Evolutionary conservation across 1,140 invertebrate species (phyloP), one percentile per base, ranked within the genome.

Genomic region (Armadillidium nasatum): DNA sequence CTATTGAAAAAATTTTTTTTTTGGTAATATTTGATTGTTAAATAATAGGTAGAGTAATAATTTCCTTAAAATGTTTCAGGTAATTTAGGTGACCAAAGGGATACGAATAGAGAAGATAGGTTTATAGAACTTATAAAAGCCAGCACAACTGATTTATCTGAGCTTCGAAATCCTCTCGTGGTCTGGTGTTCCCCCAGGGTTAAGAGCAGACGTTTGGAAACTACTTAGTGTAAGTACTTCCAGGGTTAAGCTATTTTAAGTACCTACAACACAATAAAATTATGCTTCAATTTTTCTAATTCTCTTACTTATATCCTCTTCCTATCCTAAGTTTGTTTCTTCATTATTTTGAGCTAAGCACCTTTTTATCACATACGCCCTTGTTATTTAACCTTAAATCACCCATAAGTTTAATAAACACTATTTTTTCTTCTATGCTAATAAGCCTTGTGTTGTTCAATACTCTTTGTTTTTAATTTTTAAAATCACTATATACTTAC

Each of bases 161-260:
- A 97, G 82, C 85, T 98, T 22, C 91, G 94, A 82, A 92, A 94
- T 81, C n/a, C 85, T 97, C 0, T 96, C 94, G 82, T 99, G 96
- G 95, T 96, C 94, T 76, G 97, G 97, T 7, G 91, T 98, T 80
- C 95, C 96, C 60, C 89, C 91, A 19, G 91, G 91, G 86, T 91
- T 96, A 72, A 88, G 91, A 78, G 89, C 90, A 4, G 87, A 89
- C 60, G 88, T 89, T 6, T 93, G 92, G 92, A 89, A 91, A 85
- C 84, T 93, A 78, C 86, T 93, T 76, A 90, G 90, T 77, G 91
- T 81, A 72, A 73, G 91, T 87, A 33, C 33, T 33, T 33, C 6
- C 33, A 33, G 6, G 6, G 33, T 33, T 60, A 22, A 44, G n/a
- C 0, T 46, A 7, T 6, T 71, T 19, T 22, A 33, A 71, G 7